Base-by-base conservation (phyloP, 2,113 vertebrate genomes). In the Pterocles gutturalis region DNA sequence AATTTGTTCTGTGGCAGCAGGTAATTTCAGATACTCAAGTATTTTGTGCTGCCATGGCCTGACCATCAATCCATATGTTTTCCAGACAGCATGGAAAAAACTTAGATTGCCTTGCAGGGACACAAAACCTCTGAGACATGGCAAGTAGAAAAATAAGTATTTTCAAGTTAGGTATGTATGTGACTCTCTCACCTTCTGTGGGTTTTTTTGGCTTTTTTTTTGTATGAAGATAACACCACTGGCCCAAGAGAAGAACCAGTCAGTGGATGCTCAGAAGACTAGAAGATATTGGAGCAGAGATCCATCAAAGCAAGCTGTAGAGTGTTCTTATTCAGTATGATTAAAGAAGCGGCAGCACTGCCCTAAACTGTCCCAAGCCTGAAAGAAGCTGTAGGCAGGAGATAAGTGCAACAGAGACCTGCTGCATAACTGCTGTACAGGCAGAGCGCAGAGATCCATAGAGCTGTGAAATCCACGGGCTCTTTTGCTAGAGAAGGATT, bases 1-100 rank as follows among this genome's bases (percentile, higher is more conserved):
- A 65, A 95, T 96, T 94, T 93, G 67, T 54, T 91, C 85, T 58
- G 24, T 29, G 53, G 83, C 89, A 97, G 87, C 66, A 93, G 49
- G 72, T 38, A 94, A 93, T 96, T 92, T 96, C 73, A 83, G 88
- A 66, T 79, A 76, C 77, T 86, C 58, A 73, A 64, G 71, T 51
- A 90, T 76, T 95, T 93, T 71, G 45, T 82, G 36, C 53, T 75
- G 55, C 48, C 25, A 26, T 5, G 10, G 71, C 43, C 67, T 86
- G 45, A 53, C 34, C 88, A 90, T 84, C 76, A 86, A 85, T 82
- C 45, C 54, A 19, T 2, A 8, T 45, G 49, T 57, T 93, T 91
- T 96, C 60, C 62, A 93, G 71, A n/a, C 72, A 87, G 45, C 20
- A 70, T 25, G 29, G 73, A 60, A 64, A 78, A 91, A 94, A 54